Evolutionary conservation across 1,140 invertebrate species (phyloP), one percentile per base, ranked within the genome.

Genomic region (Probaryconus sp.): DNA sequence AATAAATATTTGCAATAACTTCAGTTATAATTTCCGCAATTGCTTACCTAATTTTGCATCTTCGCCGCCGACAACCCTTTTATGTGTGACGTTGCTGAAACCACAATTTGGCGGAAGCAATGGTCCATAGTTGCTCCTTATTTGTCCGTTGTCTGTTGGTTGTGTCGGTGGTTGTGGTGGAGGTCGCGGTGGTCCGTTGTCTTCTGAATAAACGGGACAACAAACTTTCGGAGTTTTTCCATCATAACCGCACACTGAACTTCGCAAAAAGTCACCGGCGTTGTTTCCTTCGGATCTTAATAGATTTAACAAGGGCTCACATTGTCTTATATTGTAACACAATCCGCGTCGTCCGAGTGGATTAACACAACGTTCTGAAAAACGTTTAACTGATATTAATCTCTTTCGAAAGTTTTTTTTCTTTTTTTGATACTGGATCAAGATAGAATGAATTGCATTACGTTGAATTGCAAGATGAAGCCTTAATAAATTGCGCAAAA

Each of bases 171-270:
- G 7, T 7, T 14, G 13, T 4, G 33, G 14, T n/a, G 33, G 43
- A 13, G 26, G 35, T 58, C 43, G 24, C 10, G 51, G 28, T 24
- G 18, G 61, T n/a, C 9, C 53, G 55, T 20, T 38, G 1, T 0
- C 10, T n/a, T 5, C 2, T n/a, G 9, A 21, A 2, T 38, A 14
- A 2, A 21, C 14, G 0, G 81, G 81, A 68, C 90, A 91, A 28
- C 90, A 90, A 3, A 91, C 89, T 68, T 88, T 80, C 9, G 90
- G 90, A 51, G 87, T 82, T 2, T 38, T 60, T 10, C 86, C 87
- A 21, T 88, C 83, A 42, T 85, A 90, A 0, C 88, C 88, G 68
- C 92, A 92, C 5, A 89, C 77, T 0, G 89, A 90, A 28, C 79
- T 79, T 5, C 88, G 84, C 7, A 92, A 71, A 68, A 87, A 90